Base-by-base conservation (phyloP, 2,888 invertebrate species). In the Nomada flava region DNA sequence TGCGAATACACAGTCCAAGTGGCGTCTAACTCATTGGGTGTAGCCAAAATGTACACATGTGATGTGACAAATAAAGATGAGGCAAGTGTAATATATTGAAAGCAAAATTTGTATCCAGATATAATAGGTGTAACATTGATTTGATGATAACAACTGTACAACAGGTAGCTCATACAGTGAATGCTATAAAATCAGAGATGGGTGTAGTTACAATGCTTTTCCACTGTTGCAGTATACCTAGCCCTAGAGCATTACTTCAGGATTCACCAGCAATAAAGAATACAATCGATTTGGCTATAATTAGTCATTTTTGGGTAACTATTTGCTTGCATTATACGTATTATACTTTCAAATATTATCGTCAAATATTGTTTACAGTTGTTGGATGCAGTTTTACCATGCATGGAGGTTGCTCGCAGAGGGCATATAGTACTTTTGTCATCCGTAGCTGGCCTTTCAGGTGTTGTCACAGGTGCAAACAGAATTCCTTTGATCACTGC, bases 251-350 rank as follows among this genome's bases (percentile, higher is more conserved):
- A 7, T 91, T 96, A 62, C 88, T 95, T 59, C 94, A 95, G 81
- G 94, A 95, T 52, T 94, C 95, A 2, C 94, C 94, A 84, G 94
- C 95, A 88, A 94, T 96, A 57, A 94, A 94, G 83, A 93, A 94
- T 59, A 95, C 95, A 0, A 93, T 96, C 85, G 95, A 96, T 90
- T 92, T 96, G 9, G 95, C 95, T 53, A 93, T 96, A 15, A 94
- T 95, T 29, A 95, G 96, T 67, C 95, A 96, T 85, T 96, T 96
- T 91, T 96, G 95, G 95, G 96, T 96, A 92, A 93, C 92, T 82
- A 62, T 42, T 5, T 10, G 36, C 20, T 65, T 47, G 13, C 15
- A 10, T 18, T 15, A 36, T 23, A 20, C 18, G 47, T 59, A 36
- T 13, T 42, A 53, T 42, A 52, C 7, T 50, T 13, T 9, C 26